Conservation (phyloP, 1,140 invertebrate species). For the Diorhabda elongata region DNA sequence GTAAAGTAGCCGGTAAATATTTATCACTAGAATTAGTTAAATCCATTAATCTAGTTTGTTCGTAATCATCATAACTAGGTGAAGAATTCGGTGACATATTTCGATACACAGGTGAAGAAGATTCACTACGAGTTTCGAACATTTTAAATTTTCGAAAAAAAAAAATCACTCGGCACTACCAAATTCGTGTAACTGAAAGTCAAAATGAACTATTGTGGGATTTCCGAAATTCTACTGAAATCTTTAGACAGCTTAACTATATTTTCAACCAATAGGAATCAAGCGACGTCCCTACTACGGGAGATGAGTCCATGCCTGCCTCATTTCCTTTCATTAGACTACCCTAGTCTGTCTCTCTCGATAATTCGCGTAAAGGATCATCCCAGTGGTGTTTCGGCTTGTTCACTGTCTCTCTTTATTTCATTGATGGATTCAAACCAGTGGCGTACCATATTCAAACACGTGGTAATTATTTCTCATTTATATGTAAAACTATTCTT, state of each 20-base stretch:
- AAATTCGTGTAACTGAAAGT: slow-evolving; percentile 7
- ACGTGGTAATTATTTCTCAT: no score
- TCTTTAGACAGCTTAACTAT: slow-evolving; percentile 29
- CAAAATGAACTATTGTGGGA: slow-evolving; percentile 25
- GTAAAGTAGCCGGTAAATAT: slow-evolving; percentile 35
- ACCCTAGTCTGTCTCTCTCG: slow-evolving; percentile 22
- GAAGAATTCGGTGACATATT: slow-evolving; percentile 25
- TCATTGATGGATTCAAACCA: slow-evolving; percentile 18
- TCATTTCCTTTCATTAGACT: slow-evolving; percentile 7
- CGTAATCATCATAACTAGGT: slow-evolving; percentile 34
- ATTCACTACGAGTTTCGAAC: slow-evolving; percentile 37
- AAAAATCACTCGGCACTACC: slow-evolving; percentile 22
- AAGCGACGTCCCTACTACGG: slow-evolving; percentile 21
- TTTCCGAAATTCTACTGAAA: slow-evolving; percentile 25
- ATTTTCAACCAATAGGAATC: slow-evolving; percentile 29
- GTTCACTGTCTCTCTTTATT: slow-evolving; percentile 15
- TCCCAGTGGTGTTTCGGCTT: slow-evolving; percentile 11
- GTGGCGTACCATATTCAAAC: neutral
- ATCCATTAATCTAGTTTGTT: slow-evolving; percentile 39
- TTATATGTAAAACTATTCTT: no score
- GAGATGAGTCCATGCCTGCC: slow-evolving; percentile 9
- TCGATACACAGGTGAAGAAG: slow-evolving; percentile 34
- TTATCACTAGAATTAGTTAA: slow-evolving; percentile 44
- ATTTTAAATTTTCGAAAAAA: slow-evolving; percentile 26
- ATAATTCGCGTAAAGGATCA: slow-evolving; percentile 10